Evolutionary conservation across 2,888 invertebrate species (phyloP), one percentile per base, ranked within the genome.

Genomic region (Lamellibrachia satsuma): DNA sequence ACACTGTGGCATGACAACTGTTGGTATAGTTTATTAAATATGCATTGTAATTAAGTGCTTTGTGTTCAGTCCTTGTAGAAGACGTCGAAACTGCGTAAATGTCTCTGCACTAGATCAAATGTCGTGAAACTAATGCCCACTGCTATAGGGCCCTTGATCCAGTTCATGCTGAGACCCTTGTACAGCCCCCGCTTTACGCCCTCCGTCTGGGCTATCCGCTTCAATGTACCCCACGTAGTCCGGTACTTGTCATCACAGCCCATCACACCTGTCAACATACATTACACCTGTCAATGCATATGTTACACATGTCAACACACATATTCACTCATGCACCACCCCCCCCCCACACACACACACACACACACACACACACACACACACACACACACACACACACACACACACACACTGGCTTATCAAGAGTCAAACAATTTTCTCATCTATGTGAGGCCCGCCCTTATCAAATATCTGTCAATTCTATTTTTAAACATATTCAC

Each of bases 151-250:
- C 97, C 97, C 95, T 97, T 97, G 92, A 99, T 98, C 99, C 99
- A 99, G 97, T 99, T 99, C 99, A 99, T 99, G 95, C 98, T 98
- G n/a, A 99, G 97, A 0, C 99, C 99, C 97, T 99, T 99, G 97
- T 98, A 99, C 96, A 99, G 98, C 0, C 99, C 99, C 92, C 97
- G 97, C 96, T 97, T 97, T 52, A 98, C 96, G 57, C 99, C 99
- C 96, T 99, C 99, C 94, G 98, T 97, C 93, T 93, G 93, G 52
- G 95, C 94, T 7, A 97, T 96, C 91, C 94, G 94, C 90, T 95
- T 95, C 2, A 98, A 97, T 1, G 98, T 98, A 75, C 97, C 97
- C 90, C 97, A 94, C 93, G 98, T 98, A 92, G 97, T 97, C 57
- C 97, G 96, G 96, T 98, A 98, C 91, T 95, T 95, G n/a, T 95